Base-by-base conservation (phyloP, 1,140 invertebrate genomes). In the Anoplophora glabripennis region DNA sequence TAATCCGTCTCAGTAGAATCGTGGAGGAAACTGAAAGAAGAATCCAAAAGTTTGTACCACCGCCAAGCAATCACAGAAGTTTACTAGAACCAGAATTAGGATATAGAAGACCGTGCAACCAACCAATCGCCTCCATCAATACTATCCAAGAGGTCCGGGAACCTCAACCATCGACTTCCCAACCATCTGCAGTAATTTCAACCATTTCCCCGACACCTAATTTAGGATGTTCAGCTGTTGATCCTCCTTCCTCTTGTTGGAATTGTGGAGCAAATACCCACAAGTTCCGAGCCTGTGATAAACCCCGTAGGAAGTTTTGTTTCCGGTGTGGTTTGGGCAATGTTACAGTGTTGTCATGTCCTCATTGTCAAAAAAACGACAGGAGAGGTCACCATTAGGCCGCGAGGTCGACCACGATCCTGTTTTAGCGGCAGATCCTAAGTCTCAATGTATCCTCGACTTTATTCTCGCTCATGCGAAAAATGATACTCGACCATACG, bases 401-500 rank as follows among this genome's bases (percentile, higher is more conserved):
- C 40, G 40, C 15, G 40, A 41, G 40, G 15, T 41, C 4, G n/a
- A 12, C 15, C 15, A 12, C 40, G 15, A 17, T 17, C 2, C 2
- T 41, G 15, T 2, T 41, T 12, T 41, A 41, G n/a, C 40, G 40
- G 40, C 40, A 3, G 40, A 12, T 41, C 15, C 40, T 41, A 17
- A 12, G 15, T 41, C n/a, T 47, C 28, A 52, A 37, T 11, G 21
- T 11, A n/a, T 58, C 11, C 14, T 58, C 3, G 48, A 58, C 28
- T 58, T 36, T 33, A 55, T 59, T 12, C 7, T 59, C 11, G 34
- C 37, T 9, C 51, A 59, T 21, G 37, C 18, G 8, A 15, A 41
- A 10, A 28, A 36, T 15, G 37, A 42, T 44, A 12, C 53, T 44
- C 11, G 53, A 2, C 53, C 59, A 38, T 61, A 61, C 37, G 7